Base-by-base conservation (phyloP, 2,888 invertebrate genomes). In the Gandaritis pyraliata region DNA sequence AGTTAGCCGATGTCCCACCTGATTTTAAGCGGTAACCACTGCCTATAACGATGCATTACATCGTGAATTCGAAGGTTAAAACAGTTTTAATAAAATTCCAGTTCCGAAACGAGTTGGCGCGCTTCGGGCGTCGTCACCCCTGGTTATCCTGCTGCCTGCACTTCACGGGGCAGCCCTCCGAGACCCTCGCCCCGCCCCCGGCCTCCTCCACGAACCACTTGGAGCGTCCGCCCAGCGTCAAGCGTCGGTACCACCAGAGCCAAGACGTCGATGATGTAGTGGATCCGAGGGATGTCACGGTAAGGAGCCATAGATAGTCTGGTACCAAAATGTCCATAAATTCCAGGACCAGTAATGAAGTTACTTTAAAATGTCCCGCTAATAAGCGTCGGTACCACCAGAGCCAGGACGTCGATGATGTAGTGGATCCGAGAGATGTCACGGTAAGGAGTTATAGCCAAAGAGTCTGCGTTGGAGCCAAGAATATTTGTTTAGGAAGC, bases 21-120 rank as follows among this genome's bases (percentile, higher is more conserved):
- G n/a, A n/a, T n/a, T n/a, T n/a, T n/a, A n/a, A n/a, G n/a, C n/a
- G n/a, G n/a, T n/a, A n/a, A n/a, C n/a, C n/a, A n/a, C n/a, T n/a
- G n/a, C n/a, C n/a, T n/a, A n/a, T n/a, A n/a, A n/a, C n/a, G n/a
- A n/a, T n/a, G 29, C 29, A 6, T 6, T 29, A 29, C 29, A 29
- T 29, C 29, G 29, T 39, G n/a, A n/a, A n/a, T n/a, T n/a, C n/a
- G n/a, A n/a, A n/a, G n/a, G 2, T 23, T 23, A 23, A 23, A 23
- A 23, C 23, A 3, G 23, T 23, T 23, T 23, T 23, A 23, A 23
- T 23, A 3, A 23, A 23, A 18, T 54, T 62, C 12, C 77, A 92
- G 93, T 92, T 93, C 83, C 92, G 91, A 49, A 92, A 90, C 56
- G 90, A 91, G 63, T 87, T 87, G 71, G 88, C 85, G 0, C 85